A percentile compares a stretch with the other conserved stretches of the same genome.
Conservation (phyloP, 2,888 invertebrate species). For the Rhagonycha lutea region DNA sequence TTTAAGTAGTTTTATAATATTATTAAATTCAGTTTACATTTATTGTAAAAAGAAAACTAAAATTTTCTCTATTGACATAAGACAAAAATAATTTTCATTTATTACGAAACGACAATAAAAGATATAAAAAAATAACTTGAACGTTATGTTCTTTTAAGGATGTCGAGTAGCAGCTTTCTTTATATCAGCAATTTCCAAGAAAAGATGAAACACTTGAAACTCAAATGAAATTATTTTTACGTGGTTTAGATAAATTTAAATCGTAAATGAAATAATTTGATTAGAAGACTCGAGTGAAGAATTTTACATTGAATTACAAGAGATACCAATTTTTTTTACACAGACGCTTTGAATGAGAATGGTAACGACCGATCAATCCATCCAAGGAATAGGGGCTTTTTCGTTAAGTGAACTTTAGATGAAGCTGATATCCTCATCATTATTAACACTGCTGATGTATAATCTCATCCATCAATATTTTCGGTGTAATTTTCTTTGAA, state of each 20-base stretch:
- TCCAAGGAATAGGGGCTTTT: not conserved
- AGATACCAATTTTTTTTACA: not conserved
- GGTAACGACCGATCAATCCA: not conserved
- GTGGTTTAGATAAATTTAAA: not conserved
- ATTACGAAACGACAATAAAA: not conserved
- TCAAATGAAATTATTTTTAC: not conserved
- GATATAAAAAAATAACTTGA: not conserved
- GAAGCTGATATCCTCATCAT: not conserved
- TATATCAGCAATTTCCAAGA: not conserved
- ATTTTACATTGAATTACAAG: not conserved
- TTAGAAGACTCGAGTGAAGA: not conserved
- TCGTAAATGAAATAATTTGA: not conserved
- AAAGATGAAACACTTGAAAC: not conserved
- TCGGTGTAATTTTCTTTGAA: not conserved
- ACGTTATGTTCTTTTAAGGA: not conserved
- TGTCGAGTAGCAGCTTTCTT: not conserved
- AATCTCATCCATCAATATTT: not conserved
- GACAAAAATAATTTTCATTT: not conserved
- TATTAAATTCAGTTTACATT: not conserved
- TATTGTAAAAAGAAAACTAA: too few relatives aligned
- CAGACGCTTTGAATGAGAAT: constrained; percentile 1
- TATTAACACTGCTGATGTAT: not conserved
- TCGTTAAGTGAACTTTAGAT: not conserved
- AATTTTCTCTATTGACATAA: not conserved
- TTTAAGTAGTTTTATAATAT: not conserved